phyloP scores from a whole-genome alignment of 2,797 vertebrate genomes.

The Periophthalmus magnuspinnatus region DNA sequence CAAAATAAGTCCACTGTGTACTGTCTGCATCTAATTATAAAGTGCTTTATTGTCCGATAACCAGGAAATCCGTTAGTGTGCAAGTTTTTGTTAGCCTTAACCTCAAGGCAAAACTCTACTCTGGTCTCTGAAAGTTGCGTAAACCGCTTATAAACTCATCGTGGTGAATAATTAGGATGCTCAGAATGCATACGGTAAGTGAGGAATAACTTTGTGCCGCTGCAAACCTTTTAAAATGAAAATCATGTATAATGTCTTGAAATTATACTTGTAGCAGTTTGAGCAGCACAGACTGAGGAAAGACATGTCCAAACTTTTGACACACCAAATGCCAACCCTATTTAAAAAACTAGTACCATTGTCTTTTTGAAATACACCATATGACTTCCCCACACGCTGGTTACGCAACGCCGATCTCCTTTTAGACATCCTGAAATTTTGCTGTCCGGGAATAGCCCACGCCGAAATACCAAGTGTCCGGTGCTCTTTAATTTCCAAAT shows the following conservation, averaged over 20 bases:
- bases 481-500: slow-evolving; percentile 5
- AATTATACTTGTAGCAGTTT: background rate
- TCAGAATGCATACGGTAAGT: too few relatives aligned
- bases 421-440: slow-evolving; percentile 1
- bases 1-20: too few relatives aligned
- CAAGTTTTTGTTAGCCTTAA: too few relatives aligned
- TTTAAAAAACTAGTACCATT: background rate
- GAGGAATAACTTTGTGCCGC: too few relatives aligned
- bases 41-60: too few relatives aligned
- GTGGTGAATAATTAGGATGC: too few relatives aligned
- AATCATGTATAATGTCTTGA: background rate
- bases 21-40: too few relatives aligned
- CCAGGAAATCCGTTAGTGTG: too few relatives aligned
- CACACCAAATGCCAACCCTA: background rate
- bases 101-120: too few relatives aligned
- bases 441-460: background rate
- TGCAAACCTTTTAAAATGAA: too few relatives aligned
- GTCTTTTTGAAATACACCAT: background rate
- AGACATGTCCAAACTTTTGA: background rate
- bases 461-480: slow-evolving; percentile 8
- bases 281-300: background rate
- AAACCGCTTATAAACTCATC: too few relatives aligned
- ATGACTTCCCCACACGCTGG: background rate
- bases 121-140: too few relatives aligned
- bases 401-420: background rate